Base-by-base conservation (phyloP, 2,797 vertebrate genomes). In the Peromyscus melanophrys region DNA sequence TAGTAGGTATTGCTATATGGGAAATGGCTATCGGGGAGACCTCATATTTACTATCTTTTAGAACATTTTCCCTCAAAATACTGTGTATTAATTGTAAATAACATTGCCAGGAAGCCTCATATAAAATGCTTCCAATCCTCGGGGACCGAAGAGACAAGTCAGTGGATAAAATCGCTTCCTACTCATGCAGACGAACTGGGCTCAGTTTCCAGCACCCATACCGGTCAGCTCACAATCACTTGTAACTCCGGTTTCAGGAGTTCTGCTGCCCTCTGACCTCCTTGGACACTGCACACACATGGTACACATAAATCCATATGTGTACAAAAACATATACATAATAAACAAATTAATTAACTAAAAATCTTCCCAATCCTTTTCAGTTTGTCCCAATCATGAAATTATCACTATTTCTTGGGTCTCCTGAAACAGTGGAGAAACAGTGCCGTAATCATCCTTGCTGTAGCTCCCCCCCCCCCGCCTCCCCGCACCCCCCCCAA, bases 51-150 rank as follows among this genome's bases (percentile, higher is more conserved):
- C 34, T 93, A 63, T 46, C 31, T 71, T 86, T 57, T 11, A 29
- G 71, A 65, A 34, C 29, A 80, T 83, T 94, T 94, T 73, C 59
- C 88, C 52, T 59, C 31, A 34, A 43, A 84, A 40, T 65, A 78
- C 69, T 85, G 59, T 46, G 19, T 67, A 25, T 34, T 37, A 52
- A 75, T 29, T 94, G 57, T 86, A 84, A 93, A 82, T 75, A 76
- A 37, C 77, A 82, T 91, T 86, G 61, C 89, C 75, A 61, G 37
- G 63, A 61, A 87, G n/a, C 76, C 65, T 96, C 92, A 75, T 63
- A 69, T 81, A 69, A 46, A 88, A 49, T 85, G 12, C 31, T 12
- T n/a, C 63, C 43, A 52, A 34, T 14, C 31, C 31, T 67, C 67
- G 43, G 63, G 40, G 31, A n/a, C 43, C 14, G 29, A 21, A 67